A percentile compares a stretch with the other conserved stretches of the same genome.
Evolutionary conservation across 2,888 invertebrate genomes (phyloP).

Genomic region (Tiliacea aurago): DNA sequence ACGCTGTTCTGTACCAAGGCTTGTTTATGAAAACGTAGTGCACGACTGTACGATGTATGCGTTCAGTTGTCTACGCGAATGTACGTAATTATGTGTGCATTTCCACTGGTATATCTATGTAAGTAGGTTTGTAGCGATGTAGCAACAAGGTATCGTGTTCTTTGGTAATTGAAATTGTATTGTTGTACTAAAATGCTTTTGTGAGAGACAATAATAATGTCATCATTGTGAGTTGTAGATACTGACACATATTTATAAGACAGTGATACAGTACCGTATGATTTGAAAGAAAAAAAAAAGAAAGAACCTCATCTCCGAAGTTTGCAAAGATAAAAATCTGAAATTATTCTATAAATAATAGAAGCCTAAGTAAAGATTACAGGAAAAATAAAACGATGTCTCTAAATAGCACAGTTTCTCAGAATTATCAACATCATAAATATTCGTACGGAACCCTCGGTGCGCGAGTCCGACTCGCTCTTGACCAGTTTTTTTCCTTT

Average conservation of each 20-base stretch:
- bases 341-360: too few relatives aligned
- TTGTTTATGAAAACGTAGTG: slow-evolving; percentile 56
- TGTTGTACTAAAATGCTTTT: slow-evolving; percentile 10
- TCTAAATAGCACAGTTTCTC: too few relatives aligned
- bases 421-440: too few relatives aligned
- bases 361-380: too few relatives aligned
- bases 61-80: slow-evolving; percentile 47
- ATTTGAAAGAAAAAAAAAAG: too few relatives aligned
- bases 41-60: slow-evolving; percentile 45
- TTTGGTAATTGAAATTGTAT: slow-evolving; percentile 36
- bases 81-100: slow-evolving; percentile 44
- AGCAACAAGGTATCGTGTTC: not conserved
- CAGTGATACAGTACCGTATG: not conserved
- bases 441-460: too few relatives aligned
- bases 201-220: not conserved
- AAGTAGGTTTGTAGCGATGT: slow-evolving; percentile 5
- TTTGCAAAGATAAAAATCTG: too few relatives aligned
- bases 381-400: too few relatives aligned
- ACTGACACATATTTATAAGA: not conserved
- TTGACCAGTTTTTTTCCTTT: too few relatives aligned
- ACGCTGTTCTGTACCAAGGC: slow-evolving; percentile 41
- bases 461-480: too few relatives aligned
- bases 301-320: too few relatives aligned
- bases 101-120: slow-evolving; percentile 23
- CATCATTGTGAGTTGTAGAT: not conserved